Evolutionary conservation across 2,113 vertebrate genomes (phyloP).

Genomic region (Trochalopteron elliotii): DNA sequence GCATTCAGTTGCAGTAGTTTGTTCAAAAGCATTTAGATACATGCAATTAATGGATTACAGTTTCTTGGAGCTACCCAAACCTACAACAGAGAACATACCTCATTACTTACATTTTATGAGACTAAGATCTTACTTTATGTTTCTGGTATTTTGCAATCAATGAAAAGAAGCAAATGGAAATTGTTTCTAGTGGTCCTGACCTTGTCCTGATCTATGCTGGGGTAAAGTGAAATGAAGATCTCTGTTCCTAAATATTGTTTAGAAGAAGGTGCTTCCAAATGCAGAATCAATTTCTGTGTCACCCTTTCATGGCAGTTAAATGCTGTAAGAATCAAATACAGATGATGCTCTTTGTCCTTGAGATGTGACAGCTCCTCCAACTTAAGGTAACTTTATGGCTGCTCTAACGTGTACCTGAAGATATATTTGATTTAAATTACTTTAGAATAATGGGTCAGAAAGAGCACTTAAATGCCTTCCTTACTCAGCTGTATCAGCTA

Average conservation of each 20-base stretch:
- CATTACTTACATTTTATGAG: not conserved
- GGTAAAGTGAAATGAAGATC: not conserved
- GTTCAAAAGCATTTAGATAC: not conserved
- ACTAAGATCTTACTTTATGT: not conserved
- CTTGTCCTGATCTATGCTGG: not conserved
- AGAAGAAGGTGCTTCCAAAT: not conserved
- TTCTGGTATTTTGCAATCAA: not conserved
- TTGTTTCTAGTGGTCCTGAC: not conserved
- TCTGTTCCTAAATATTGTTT: not conserved
- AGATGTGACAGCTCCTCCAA: not conserved
- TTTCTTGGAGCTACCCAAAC: not conserved
- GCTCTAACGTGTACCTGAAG: not conserved
- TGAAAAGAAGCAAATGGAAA: not conserved
- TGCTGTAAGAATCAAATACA: not conserved
- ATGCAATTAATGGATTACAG: not conserved
- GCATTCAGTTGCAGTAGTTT: not conserved
- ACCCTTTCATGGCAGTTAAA: not conserved
- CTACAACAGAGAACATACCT: not conserved
- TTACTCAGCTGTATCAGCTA: not conserved
- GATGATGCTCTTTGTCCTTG: not conserved
- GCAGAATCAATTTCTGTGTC: not conserved
- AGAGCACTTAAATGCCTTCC: not conserved
- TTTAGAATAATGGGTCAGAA: slow-evolving; percentile 7
- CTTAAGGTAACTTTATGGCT: not conserved
- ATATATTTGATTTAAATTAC: slow-evolving; percentile 29